These are phyloP conservation scores for Dexiosoma caninum DNA, from an alignment of 2,888 invertebrate species.

Conservation along the genomic window DNA sequence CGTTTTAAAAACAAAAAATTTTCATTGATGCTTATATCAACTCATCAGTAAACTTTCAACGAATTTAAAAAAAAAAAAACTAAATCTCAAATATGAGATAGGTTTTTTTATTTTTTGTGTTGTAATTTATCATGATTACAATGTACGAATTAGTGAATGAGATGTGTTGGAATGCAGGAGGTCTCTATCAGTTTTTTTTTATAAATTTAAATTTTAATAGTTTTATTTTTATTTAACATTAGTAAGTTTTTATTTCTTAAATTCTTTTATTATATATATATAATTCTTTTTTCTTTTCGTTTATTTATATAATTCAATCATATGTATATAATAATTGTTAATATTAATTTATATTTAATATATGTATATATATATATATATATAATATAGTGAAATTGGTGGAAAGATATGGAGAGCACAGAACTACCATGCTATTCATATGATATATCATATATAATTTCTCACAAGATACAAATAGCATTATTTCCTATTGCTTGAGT, in stretches of 20 bases:
- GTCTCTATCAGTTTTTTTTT: not conserved
- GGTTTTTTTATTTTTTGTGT: too few relatives aligned
- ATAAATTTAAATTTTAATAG: conserved; percentile 21
- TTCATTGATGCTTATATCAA: too few relatives aligned
- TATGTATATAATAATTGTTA: conserved; percentile 60
- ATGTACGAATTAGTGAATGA: too few relatives aligned
- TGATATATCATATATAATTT: not conserved
- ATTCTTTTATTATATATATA: conserved; percentile 48
- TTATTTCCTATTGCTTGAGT: conserved; percentile 54
- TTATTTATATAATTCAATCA: conserved; percentile 58
- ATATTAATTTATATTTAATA: conserved; percentile 39
- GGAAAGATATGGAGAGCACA: conserved; percentile 58
- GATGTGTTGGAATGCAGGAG: too few relatives aligned
- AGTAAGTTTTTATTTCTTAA: conserved; percentile 61
- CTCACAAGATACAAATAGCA: conserved; percentile 42
- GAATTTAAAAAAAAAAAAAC: too few relatives aligned
- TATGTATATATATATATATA: too few relatives aligned
- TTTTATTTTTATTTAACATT: conserved; percentile 61
- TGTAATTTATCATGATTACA: not conserved
- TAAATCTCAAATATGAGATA: too few relatives aligned
- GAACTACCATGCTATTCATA: conserved; percentile 38
- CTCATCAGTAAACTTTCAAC: too few relatives aligned
- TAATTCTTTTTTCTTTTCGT: conserved; percentile 12
- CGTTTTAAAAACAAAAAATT: too few relatives aligned
- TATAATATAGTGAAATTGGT: conserved; percentile 58